Percentiles rank a stretch among this genome's conserved stretches.
phyloP scores from a whole-genome alignment of 1,140 invertebrate genomes.

The Halesus radiatus region DNA sequence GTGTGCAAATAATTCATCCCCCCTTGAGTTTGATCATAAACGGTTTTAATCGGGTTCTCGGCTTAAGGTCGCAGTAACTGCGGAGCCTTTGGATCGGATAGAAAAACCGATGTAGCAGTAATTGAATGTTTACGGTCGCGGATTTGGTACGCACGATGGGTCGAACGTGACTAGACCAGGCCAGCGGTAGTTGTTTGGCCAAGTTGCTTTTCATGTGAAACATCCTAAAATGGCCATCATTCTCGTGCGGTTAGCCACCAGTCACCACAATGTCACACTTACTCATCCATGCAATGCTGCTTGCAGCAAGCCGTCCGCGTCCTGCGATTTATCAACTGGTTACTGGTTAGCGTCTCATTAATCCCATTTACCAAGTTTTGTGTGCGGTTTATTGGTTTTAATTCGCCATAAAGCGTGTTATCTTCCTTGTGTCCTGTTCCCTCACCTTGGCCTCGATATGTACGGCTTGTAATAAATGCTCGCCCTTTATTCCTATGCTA shows the following conservation, averaged over 20 bases:
- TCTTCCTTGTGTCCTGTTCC: neutral
- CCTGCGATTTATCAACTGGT: neutral
- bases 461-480: too few species aligned
- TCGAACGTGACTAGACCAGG: slow-evolving; percentile 28
- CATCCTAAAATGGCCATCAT: slow-evolving; percentile 34
- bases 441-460: neutral
- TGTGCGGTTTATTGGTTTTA: neutral
- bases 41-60: neutral
- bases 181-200: neutral
- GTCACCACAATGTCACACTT: neutral
- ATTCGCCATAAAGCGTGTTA: neutral
- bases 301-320: neutral
- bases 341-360: neutral
- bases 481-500: too few species aligned
- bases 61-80: neutral
- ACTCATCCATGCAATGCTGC: slow-evolving; percentile 4
- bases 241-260: slow-evolving; percentile 22
- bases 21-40: neutral
- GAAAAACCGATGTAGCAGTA: neutral
- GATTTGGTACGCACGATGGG: slow-evolving; percentile 33
- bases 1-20: too few species aligned
- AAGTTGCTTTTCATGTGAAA: slow-evolving; percentile 31
- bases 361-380: slow-evolving; percentile 2
- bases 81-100: neutral
- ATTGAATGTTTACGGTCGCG: slow-evolving; percentile 28